Base-by-base conservation (phyloP, 2,888 invertebrate genomes). In the Apomyelois bistriatella region DNA sequence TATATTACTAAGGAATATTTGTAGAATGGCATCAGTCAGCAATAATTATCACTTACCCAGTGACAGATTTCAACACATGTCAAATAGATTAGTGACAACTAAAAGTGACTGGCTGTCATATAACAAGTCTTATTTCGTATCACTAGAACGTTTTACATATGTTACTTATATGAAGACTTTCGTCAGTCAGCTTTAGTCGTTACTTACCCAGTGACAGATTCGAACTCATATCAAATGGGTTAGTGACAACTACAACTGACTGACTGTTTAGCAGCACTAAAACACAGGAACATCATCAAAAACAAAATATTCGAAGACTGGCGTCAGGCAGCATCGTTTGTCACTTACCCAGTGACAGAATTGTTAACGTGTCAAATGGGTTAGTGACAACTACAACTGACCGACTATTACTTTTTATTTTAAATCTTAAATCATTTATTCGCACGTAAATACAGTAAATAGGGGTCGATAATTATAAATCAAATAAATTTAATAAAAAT, bases 31-130 rank as follows among this genome's bases (percentile, higher is more conserved):
- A n/a, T n/a, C n/a, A n/a, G n/a, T 28, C 28, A 28, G 28, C 28
- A 5, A 28, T 7, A 28, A 7, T 48, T 42, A 57, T 62, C 61
- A 60, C 40, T 53, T 17, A 57, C 60, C 61, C 64, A 68, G 66
- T 65, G 64, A 62, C 63, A 62, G 58, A 60, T 53, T 15, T 17
- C n/a, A 42, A 5, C n/a, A 17, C 16, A 42, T 17, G 6, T 42
- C 7, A 17, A 6, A 15, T 13, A 1, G 12, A 13, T 12, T 9
- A 38, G 13, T 5, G 28, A 7, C 28, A 7, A 28, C 28, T 28
- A 7, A 3, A 28, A 28, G n/a, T n/a, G n/a, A n/a, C n/a, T n/a
- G n/a, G n/a, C 28, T 3, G 28, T 28, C 28, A 28, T 3, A 28
- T 7, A 28, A 3, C 3, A 5, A 5, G 28, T 28, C 3, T 28